These are phyloP conservation scores for Acrocephalus scirpaceus DNA, from an alignment of 2,797 vertebrate genomes.

Conservation along the genomic window DNA sequence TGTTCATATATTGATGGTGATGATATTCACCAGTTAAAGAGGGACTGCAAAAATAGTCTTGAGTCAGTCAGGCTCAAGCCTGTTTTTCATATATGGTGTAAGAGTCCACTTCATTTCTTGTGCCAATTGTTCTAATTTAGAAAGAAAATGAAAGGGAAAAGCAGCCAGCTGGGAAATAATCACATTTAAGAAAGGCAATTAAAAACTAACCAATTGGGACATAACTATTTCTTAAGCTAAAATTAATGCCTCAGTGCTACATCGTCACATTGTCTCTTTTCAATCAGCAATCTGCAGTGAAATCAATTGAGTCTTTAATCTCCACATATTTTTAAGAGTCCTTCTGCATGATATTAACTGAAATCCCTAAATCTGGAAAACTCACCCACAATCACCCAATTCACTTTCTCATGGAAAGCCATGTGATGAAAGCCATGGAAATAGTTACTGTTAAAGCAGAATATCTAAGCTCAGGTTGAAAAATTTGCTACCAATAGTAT, in stretches of 20 bases:
- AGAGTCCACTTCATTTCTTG: not conserved
- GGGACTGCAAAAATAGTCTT: not conserved
- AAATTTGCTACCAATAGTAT: not conserved
- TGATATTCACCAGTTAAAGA: not conserved
- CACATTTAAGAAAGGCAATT: not conserved
- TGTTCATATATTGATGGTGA: not conserved
- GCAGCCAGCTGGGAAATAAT: not conserved
- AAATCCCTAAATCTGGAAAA: not conserved
- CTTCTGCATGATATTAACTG: not conserved
- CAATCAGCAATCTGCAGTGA: not conserved
- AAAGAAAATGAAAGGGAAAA: not conserved
- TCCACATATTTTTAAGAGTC: not conserved
- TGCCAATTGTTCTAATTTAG: not conserved
- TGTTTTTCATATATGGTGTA: not conserved
- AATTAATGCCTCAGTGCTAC: not conserved
- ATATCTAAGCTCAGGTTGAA: not conserved
- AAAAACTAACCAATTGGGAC: not conserved
- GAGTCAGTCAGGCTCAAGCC: not conserved
- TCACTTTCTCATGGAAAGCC: not conserved
- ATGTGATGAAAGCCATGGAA: constrained; percentile 6
- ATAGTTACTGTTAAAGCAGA: not conserved
- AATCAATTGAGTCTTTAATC: not conserved
- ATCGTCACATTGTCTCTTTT: not conserved
- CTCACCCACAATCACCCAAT: not conserved
- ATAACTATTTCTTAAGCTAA: not conserved